These are phyloP conservation scores for Melanotaenia pygmaea DNA, from an alignment of 2,797 vertebrate species.

Conservation along the genomic window DNA sequence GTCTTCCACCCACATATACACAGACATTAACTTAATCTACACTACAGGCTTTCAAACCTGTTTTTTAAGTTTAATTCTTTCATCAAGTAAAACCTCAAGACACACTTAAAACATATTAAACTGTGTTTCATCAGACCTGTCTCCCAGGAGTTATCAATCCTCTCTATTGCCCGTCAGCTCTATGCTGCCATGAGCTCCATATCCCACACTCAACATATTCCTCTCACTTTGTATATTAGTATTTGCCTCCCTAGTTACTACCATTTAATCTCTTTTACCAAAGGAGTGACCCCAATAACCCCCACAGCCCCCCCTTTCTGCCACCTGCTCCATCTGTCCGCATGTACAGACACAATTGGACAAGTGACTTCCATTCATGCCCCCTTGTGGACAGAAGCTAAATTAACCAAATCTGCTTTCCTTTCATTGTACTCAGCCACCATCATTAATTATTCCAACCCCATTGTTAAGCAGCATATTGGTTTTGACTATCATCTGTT, in stretches of 20 bases:
- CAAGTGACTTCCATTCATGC: constrained; percentile 23
- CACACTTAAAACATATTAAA: no score
- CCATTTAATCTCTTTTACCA: constrained; percentile 54
- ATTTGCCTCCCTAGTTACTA: constrained; percentile 28
- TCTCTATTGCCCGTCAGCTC: constrained; percentile 63
- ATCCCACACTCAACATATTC: constrained; percentile 23
- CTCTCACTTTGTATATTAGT: constrained; percentile 17
- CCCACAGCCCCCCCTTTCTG: constrained; percentile 12
- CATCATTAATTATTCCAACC: constrained; percentile 20
- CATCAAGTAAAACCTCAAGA: no score
- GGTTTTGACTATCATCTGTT: constrained; percentile 40
- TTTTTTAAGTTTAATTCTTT: no score
- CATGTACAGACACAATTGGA: constrained; percentile 35
- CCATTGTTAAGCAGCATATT: constrained; percentile 28
- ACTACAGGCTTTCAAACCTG: no score
- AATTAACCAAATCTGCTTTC: constrained; percentile 16
- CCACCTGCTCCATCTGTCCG: constrained; percentile 57
- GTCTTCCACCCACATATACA: no score
- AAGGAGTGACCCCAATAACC: constrained; percentile 25
- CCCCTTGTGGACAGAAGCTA: constrained; percentile 54
- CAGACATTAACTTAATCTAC: no score
- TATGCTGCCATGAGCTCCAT: constrained; percentile 44
- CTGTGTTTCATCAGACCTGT: no score
- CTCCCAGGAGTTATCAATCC: no score
- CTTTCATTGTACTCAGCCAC: constrained; percentile 17